Conservation (phyloP, 2,113 vertebrate genomes). For the Tragelaphus imberbis region DNA sequence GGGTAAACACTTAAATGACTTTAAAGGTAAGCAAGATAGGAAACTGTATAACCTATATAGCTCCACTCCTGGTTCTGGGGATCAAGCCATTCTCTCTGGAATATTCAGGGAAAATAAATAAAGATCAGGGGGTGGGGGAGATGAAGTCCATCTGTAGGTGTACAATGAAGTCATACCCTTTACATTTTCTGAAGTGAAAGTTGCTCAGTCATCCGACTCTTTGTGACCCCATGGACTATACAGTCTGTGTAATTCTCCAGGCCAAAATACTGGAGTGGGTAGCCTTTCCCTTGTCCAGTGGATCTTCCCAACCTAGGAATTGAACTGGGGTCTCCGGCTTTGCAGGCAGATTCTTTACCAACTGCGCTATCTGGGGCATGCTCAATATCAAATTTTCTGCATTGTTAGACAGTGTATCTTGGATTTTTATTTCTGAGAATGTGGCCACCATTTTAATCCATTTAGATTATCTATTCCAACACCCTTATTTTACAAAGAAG, state of each 20-base stretch:
- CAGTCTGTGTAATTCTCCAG: neutral
- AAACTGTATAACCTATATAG: neutral
- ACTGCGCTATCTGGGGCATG: neutral
- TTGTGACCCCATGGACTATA: neutral
- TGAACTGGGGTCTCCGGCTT: accelerated
- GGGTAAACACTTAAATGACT: conserved; percentile 41
- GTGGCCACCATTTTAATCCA: neutral
- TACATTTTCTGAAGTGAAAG: neutral
- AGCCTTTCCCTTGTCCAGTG: neutral
- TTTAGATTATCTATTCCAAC: neutral
- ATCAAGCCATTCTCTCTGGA: neutral
- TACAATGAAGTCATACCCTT: neutral
- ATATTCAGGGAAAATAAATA: neutral
- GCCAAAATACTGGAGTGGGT: neutral
- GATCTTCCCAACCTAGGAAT: neutral
- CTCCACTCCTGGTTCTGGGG: neutral
- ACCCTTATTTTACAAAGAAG: neutral
- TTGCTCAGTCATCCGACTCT: neutral
- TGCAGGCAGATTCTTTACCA: neutral
- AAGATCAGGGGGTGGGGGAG: neutral
- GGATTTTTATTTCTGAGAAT: conserved; percentile 21
- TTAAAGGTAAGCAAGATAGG: conserved; percentile 32
- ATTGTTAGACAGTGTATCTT: neutral
- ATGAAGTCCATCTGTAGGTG: neutral
- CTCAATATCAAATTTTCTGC: neutral